These are phyloP conservation scores for Halichoerus grypus DNA, from an alignment of 2,113 vertebrate species.

Conservation along the genomic window DNA sequence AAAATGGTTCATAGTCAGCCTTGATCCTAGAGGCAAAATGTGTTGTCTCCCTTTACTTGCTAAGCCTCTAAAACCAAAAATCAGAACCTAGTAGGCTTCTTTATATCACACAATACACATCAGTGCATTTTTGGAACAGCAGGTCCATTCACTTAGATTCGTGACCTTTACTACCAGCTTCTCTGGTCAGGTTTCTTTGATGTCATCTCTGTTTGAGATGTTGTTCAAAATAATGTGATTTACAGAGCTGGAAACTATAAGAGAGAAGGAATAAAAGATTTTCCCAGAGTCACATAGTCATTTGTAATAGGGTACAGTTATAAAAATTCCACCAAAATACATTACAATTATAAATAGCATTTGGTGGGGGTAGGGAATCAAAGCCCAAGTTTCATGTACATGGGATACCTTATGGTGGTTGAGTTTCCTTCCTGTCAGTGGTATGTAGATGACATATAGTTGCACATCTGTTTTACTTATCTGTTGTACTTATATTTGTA, in stretches of 20 bases:
- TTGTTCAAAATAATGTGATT: conserved; percentile 7
- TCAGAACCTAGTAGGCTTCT: neutral
- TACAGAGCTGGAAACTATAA: neutral
- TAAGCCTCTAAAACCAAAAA: neutral
- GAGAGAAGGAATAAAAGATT: conserved; percentile 40
- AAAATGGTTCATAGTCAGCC: neutral
- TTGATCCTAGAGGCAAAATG: neutral
- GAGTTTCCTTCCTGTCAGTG: neutral
- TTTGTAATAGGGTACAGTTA: conserved; percentile 18
- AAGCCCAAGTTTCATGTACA: neutral
- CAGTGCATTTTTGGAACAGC: neutral
- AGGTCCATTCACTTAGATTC: neutral
- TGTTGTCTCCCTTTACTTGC: neutral
- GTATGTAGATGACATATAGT: neutral
- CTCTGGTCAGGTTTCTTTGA: neutral
- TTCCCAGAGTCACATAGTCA: neutral
- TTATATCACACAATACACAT: neutral
- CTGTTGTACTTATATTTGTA: neutral
- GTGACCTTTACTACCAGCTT: neutral
- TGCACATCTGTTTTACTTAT: neutral
- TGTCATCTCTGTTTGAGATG: neutral
- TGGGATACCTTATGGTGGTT: neutral
- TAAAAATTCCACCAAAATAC: neutral
- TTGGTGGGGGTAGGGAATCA: neutral
- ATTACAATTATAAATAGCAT: conserved; percentile 22